A percentile compares a stretch with the other conserved stretches of the same genome.
These are phyloP conservation scores for Glaucopsyche alexis DNA, from an alignment of 2,888 invertebrate species.

Conservation along the genomic window DNA sequence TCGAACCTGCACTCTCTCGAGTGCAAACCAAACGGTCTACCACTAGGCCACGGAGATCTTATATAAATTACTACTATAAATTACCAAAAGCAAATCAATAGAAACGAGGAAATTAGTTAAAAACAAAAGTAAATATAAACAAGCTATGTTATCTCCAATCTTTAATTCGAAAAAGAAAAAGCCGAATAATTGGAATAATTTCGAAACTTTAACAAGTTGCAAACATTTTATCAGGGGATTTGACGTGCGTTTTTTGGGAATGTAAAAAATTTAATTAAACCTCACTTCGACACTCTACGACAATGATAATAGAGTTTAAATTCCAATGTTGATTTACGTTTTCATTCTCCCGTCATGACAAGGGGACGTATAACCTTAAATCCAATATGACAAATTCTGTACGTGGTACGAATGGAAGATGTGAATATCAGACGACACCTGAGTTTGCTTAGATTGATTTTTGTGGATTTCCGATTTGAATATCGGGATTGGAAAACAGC, in stretches of 20 bases:
- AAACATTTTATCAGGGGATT: conserved; percentile 43
- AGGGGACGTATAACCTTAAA: conserved; percentile 72
- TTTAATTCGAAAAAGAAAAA: conserved; percentile 25
- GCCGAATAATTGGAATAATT: conserved; percentile 31
- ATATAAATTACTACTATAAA: no score
- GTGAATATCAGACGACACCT: conserved; percentile 47
- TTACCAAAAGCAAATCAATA: background rate
- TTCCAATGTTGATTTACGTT: conserved; percentile 56
- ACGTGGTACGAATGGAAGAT: conserved; percentile 78
- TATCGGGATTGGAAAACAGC: conserved; percentile 15
- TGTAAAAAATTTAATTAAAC: conserved; percentile 22
- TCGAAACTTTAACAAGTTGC: conserved; percentile 35
- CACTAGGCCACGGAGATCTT: no score
- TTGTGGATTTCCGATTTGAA: conserved; percentile 28
- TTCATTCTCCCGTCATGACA: conserved; percentile 75
- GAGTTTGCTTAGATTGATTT: conserved; percentile 36
- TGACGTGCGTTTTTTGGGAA: conserved; percentile 27
- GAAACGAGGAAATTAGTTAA: background rate
- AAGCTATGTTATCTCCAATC: background rate
- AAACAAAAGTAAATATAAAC: background rate
- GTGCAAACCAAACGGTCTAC: no score
- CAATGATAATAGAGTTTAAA: conserved; percentile 46
- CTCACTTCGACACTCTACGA: background rate
- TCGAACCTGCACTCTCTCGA: no score
- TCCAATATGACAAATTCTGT: conserved; percentile 80